Base-by-base conservation (phyloP, 2,888 invertebrate genomes). In the Pseudanteris insignis region DNA sequence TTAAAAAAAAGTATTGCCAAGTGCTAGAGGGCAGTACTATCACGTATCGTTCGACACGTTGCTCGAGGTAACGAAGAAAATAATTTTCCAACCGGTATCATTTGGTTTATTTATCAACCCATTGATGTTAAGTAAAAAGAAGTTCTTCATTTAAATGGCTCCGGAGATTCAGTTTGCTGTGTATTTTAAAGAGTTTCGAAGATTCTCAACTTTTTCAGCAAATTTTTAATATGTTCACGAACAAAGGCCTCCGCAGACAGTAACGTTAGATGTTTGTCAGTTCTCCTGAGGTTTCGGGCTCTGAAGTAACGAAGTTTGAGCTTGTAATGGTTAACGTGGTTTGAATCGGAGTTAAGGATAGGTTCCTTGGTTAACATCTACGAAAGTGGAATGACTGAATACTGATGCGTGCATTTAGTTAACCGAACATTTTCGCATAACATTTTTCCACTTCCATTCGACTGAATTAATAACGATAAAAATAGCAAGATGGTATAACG, bases 261-360 rank as follows among this genome's bases (percentile, higher is more conserved):
- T 38, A 37, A 44, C 44, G 44, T 11, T 47, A 47, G 44, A 44
- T 59, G 51, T 51, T 59, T 44, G 51, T 46, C 37, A 47, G 47
- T 47, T 47, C 60, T 60, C 53, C 32, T 41, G 53, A 60, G 47
- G 47, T 53, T 60, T 53, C 30, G 46, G 32, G 47, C 25, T 28
- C 26, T 7, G 46, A 34, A 46, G 40, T 53, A 60, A 53, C 53
- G 30, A 41, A 53, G 60, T 60, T 53, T 47, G 29, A 60, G 44
- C 44, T 43, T 48, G 57, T 48, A 57, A 41, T 48, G 57, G 57
- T 57, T 57, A 53, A 60, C 46, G 59, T 43, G 60, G 53, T 60
- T 48, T 43, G 28, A 48, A 54, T 54, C 37, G 46, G 26, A 44
- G 54, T 61, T 54, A 48, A 48, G 54, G 48, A 61, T 54, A 26